Conservation (phyloP, 2,888 invertebrate species). For the Leptinotarsa juncta region DNA sequence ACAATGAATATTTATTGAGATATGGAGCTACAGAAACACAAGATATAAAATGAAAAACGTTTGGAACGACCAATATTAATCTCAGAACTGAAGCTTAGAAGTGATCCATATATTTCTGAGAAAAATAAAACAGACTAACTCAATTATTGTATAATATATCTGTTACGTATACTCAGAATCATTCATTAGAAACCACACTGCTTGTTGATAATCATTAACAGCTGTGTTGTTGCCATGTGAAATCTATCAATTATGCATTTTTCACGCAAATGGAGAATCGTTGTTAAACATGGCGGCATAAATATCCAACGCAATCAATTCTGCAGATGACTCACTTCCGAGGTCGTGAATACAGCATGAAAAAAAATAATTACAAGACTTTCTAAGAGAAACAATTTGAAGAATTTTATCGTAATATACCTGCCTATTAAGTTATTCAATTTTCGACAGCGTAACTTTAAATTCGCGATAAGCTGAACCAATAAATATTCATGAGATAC, state of each 20-base stretch:
- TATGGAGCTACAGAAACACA: background rate
- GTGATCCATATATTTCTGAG: background rate
- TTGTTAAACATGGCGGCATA: background rate
- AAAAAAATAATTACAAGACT: background rate
- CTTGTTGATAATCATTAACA: background rate
- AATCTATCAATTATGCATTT: constrained; percentile 21
- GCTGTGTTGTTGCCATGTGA: constrained; percentile 13
- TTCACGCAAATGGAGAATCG: constrained; percentile 24
- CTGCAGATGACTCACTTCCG: constrained; percentile 8
- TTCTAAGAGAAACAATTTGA: background rate
- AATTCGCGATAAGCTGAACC: too few relatives aligned
- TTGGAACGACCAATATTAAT: too few relatives aligned
- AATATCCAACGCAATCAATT: constrained; percentile 17
- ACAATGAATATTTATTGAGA: too few relatives aligned
- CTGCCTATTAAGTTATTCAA: background rate
- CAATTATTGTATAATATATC: background rate
- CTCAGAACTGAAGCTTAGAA: background rate
- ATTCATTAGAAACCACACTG: background rate
- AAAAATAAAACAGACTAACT: background rate
- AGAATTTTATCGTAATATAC: background rate
- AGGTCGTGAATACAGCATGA: background rate
- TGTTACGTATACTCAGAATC: background rate
- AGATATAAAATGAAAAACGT: too few relatives aligned
- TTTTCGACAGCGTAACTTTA: background rate
- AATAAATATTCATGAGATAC: background rate